A percentile compares a stretch with the other conserved stretches of the same genome.
Evolutionary conservation across 2,797 vertebrate genomes (phyloP).

Genomic region (Anas flavirostris): DNA sequence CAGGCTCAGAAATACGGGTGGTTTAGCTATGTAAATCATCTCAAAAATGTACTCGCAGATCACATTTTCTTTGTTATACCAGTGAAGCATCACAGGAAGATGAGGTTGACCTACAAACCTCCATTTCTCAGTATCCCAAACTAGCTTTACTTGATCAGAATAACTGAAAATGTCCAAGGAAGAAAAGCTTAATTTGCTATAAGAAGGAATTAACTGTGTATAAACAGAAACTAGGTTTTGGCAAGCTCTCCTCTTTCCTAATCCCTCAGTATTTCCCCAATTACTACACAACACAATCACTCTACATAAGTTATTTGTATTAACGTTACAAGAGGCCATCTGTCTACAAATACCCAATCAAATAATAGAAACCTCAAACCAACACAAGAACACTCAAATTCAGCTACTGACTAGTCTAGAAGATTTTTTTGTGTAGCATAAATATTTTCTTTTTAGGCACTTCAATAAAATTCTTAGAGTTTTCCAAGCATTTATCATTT

Average conservation of each 20-base stretch:
- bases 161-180: neutral
- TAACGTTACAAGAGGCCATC: slow-evolving; percentile 58
- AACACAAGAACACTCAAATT: slow-evolving; percentile 37
- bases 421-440: slow-evolving; percentile 26
- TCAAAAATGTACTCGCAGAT: neutral
- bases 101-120: neutral
- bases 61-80: neutral
- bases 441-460: slow-evolving; percentile 50
- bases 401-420: slow-evolving; percentile 31
- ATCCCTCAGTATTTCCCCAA: slow-evolving; percentile 46
- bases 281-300: slow-evolving; percentile 33
- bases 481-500: slow-evolving; percentile 42
- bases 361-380: slow-evolving; percentile 30
- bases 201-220: slow-evolving; percentile 49
- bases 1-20: neutral
- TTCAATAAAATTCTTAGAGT: neutral
- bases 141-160: neutral
- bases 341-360: slow-evolving; percentile 53
- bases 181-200: slow-evolving; percentile 38
- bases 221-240: slow-evolving; percentile 63
- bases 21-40: neutral
- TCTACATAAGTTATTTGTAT: slow-evolving; percentile 62
- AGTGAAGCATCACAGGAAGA: neutral
- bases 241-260: slow-evolving; percentile 41
- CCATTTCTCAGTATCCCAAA: neutral